phyloP scores from a whole-genome alignment of 2,797 vertebrate genomes.

The Esox lucius region DNA sequence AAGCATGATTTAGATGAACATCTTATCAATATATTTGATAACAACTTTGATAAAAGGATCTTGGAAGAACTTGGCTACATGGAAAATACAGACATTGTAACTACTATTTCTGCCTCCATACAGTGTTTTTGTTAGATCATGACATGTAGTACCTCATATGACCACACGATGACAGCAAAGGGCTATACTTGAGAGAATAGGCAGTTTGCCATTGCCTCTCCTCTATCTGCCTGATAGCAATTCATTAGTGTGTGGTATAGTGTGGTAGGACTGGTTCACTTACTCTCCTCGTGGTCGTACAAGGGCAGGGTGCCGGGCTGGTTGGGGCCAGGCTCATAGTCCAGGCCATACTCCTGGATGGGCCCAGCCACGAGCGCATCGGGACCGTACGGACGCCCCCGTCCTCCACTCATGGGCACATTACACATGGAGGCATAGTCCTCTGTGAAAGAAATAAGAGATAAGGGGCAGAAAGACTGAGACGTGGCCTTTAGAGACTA shows the following conservation, averaged over 20 bases:
- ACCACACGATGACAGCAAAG: conserved; percentile 59
- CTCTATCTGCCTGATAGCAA: background rate
- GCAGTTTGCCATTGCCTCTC: background rate
- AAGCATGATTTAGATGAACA: background rate
- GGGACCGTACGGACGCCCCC: conserved; percentile 77
- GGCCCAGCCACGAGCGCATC: conserved; percentile 84
- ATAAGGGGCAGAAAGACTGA: background rate
- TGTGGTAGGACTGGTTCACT: conserved; percentile 40
- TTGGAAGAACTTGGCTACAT: background rate
- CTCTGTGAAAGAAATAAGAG: conserved; percentile 61
- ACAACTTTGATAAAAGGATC: background rate
- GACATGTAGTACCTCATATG: background rate
- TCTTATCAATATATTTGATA: background rate
- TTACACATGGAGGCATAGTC: conserved; percentile 93
- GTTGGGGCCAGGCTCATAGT: conserved; percentile 44
- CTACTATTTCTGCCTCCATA: background rate
- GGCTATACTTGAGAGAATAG: conserved; percentile 3
- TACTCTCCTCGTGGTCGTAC: conserved; percentile 64
- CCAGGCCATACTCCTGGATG: conserved; percentile 64
- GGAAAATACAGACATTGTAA: background rate
- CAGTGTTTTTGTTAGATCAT: background rate
- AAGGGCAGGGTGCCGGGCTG: conserved; percentile 15
- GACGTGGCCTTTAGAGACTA: background rate
- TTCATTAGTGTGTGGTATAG: background rate
- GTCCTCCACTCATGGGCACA: conserved; percentile 73